These are phyloP conservation scores for Dascyllus trimaculatus DNA, from an alignment of 2,113 vertebrate species.

Conservation along the genomic window DNA sequence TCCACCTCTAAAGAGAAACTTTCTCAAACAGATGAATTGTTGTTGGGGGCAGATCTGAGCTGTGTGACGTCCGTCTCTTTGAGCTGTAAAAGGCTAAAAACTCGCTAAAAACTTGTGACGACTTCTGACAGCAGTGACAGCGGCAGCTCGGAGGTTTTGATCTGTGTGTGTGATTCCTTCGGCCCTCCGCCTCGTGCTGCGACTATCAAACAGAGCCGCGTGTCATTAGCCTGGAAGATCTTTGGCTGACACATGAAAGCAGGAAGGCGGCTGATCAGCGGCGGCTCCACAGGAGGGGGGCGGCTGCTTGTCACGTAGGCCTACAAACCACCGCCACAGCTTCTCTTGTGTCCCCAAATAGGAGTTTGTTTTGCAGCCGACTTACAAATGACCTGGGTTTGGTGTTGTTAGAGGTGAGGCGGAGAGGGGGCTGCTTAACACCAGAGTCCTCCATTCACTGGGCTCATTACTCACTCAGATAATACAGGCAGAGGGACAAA, in stretches of 20 bases:
- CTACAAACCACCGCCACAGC: neutral
- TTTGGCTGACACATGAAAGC: conserved; percentile 68
- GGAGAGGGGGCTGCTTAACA: conserved; percentile 40
- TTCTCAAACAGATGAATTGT: neutral
- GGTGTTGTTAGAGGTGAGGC: conserved; percentile 49
- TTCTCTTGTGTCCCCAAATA: conserved; percentile 15
- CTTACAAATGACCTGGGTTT: conserved; percentile 53
- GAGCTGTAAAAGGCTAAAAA: neutral
- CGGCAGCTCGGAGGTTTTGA: conserved; percentile 46
- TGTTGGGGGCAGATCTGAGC: neutral
- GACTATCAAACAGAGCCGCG: conserved; percentile 54
- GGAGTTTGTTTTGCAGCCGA: conserved; percentile 24
- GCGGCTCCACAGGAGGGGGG: conserved; percentile 26
- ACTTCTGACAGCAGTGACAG: conserved; percentile 16
- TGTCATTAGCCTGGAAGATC: conserved; percentile 64
- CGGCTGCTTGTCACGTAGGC: neutral
- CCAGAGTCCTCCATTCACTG: conserved; percentile 11
- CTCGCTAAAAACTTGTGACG: conserved; percentile 27
- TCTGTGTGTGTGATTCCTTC: conserved; percentile 26
- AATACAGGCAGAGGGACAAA: neutral
- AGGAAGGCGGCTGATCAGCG: conserved; percentile 50
- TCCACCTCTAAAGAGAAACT: conserved; percentile 25
- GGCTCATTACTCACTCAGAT: conserved; percentile 56
- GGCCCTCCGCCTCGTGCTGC: conserved; percentile 50
- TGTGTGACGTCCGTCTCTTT: neutral